Percentiles rank a stretch among this genome's conserved stretches.
phyloP scores from a whole-genome alignment of 1,140 invertebrate genomes.

The Tribolium castaneum region DNA sequence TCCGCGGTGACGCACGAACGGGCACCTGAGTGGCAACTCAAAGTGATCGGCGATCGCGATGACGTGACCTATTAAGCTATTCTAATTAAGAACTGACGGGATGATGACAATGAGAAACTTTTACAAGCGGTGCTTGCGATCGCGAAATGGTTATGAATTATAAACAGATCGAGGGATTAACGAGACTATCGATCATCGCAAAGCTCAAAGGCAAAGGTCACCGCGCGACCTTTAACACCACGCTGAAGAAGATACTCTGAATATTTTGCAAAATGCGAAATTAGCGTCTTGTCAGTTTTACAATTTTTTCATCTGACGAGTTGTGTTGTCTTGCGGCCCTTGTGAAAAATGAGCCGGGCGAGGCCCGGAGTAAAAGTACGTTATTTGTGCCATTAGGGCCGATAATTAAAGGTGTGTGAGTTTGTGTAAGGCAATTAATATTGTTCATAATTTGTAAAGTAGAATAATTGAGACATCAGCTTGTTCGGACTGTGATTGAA shows the following conservation, averaged over 20 bases:
- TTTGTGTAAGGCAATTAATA: conserved; percentile 23
- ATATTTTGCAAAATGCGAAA: too few species aligned
- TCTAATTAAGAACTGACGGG: conserved; percentile 49
- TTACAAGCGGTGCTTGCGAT: neutral
- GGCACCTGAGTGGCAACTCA: conserved; percentile 52
- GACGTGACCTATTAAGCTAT: conserved; percentile 50
- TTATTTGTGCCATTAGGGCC: neutral
- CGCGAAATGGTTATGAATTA: neutral
- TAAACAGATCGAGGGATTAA: neutral
- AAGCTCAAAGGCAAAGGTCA: too few species aligned
- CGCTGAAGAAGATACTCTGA: too few species aligned
- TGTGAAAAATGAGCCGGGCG: neutral
- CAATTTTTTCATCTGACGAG: too few species aligned
- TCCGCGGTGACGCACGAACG: conserved; percentile 52
- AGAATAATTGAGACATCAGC: conserved; percentile 52
- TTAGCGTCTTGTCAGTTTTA: too few species aligned
- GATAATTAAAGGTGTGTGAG: conserved; percentile 24
- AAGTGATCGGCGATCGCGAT: conserved; percentile 50
- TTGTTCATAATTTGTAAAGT: conserved; percentile 37
- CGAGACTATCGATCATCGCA: too few species aligned
- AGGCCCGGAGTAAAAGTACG: neutral
- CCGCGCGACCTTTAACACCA: too few species aligned
- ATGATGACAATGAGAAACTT: conserved; percentile 22
- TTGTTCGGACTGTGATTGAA: conserved; percentile 52
- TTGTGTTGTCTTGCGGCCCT: neutral